Evolutionary conservation across 2,888 invertebrate genomes (phyloP).

Genomic region (Pedicia rivosa): DNA sequence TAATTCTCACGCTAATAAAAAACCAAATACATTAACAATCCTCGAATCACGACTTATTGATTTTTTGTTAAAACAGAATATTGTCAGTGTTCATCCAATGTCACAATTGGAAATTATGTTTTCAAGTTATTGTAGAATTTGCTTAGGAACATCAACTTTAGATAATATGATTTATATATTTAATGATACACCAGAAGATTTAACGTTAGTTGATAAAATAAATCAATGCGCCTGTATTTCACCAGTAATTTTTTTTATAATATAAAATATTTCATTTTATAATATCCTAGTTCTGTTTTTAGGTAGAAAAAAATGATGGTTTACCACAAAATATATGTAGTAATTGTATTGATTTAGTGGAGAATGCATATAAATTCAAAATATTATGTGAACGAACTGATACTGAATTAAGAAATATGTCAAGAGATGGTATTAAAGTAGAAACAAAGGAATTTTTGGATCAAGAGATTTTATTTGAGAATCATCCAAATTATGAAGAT

Average conservation of each 20-base stretch:
- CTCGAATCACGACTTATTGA: constrained; percentile 1
- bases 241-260: constrained; percentile 2
- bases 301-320: constrained; percentile 10
- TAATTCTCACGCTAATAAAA: neutral
- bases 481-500: neutral
- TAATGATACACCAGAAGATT: constrained; percentile 3
- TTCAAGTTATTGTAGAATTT: constrained; percentile 10
- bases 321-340: constrained; percentile 11
- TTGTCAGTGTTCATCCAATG: neutral
- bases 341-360: constrained; percentile 10
- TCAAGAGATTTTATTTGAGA: no score
- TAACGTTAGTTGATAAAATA: constrained; percentile 10
- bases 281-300: neutral
- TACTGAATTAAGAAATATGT: neutral
- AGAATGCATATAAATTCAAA: constrained; percentile 12
- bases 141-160: constrained; percentile 8
- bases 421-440: neutral
- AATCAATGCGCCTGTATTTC: constrained; percentile 9
- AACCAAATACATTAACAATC: constrained; percentile 1
- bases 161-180: constrained; percentile 9
- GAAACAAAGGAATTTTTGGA: constrained; percentile 1
- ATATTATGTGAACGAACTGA: constrained; percentile 9
- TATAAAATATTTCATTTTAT: neutral
- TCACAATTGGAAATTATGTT: neutral
- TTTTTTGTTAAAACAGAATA: neutral